phyloP scores from a whole-genome alignment of 1,140 invertebrate species.

The Asobara japonica region DNA sequence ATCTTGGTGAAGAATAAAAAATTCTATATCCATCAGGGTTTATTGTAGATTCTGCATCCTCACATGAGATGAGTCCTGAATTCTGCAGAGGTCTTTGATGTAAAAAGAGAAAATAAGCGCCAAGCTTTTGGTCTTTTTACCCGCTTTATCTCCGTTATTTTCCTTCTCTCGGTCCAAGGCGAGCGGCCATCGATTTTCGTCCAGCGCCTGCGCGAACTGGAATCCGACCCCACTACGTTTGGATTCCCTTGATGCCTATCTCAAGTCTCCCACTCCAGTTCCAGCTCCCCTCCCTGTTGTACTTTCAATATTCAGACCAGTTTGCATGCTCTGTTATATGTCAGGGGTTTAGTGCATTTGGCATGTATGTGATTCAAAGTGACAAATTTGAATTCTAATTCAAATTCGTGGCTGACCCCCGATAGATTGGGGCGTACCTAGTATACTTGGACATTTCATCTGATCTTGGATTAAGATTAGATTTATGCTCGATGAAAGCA shows the following conservation, averaged over 20 bases:
- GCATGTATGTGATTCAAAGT: too few species aligned
- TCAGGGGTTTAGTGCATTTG: too few species aligned
- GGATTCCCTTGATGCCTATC: not conserved
- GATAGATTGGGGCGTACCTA: too few species aligned
- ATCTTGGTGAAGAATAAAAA: not conserved
- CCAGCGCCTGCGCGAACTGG: constrained; percentile 44
- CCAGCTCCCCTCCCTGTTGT: not conserved
- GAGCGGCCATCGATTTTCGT: constrained; percentile 53
- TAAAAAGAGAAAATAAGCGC: not conserved
- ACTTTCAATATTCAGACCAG: too few species aligned
- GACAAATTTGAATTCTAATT: too few species aligned
- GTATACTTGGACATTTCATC: too few species aligned
- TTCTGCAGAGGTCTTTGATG: not conserved
- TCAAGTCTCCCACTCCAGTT: not conserved
- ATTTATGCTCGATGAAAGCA: too few species aligned
- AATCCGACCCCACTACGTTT: constrained; percentile 18
- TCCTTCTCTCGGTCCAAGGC: constrained; percentile 22
- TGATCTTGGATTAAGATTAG: too few species aligned
- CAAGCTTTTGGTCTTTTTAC: not conserved
- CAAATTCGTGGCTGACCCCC: too few species aligned
- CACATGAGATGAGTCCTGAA: constrained; percentile 20
- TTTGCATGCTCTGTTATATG: too few species aligned
- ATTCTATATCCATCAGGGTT: constrained; percentile 16
- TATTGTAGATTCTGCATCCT: constrained; percentile 16
- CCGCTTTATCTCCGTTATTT: constrained; percentile 3